Percentiles rank a stretch among this genome's conserved stretches.
These are phyloP conservation scores for Sander vitreus DNA, from an alignment of 2,113 vertebrate genomes.

Conservation along the genomic window DNA sequence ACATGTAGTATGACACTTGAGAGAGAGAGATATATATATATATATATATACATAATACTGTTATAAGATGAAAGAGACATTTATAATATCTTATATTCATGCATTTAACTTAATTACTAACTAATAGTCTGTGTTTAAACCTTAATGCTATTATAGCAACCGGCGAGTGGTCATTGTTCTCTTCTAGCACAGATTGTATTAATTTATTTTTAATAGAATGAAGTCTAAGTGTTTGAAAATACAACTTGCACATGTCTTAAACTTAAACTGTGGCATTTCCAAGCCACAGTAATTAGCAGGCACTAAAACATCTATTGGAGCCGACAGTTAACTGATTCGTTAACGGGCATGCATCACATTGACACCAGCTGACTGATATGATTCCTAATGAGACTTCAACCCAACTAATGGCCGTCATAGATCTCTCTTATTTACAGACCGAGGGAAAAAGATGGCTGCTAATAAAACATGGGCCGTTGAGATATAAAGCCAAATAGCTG, in stretches of 20 bases:
- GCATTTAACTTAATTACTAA: background rate
- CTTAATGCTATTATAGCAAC: conserved; percentile 35
- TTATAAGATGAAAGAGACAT: background rate
- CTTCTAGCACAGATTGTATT: conserved; percentile 43
- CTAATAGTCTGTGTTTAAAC: conserved; percentile 44
- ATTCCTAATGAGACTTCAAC: conserved; percentile 65
- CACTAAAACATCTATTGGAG: conserved; percentile 59
- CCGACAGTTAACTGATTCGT: conserved; percentile 62
- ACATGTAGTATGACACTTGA: too few species aligned
- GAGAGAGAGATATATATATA: too few species aligned
- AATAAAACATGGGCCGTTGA: conserved; percentile 43
- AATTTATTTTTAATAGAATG: conserved; percentile 56
- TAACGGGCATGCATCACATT: conserved; percentile 55
- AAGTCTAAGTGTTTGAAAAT: conserved; percentile 52
- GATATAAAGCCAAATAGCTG: conserved; percentile 59
- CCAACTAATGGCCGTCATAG: conserved; percentile 67
- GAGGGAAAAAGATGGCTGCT: conserved; percentile 35
- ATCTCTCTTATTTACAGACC: conserved; percentile 67
- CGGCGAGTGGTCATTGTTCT: conserved; percentile 63
- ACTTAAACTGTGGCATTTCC: conserved; percentile 40
- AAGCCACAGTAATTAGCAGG: conserved; percentile 66
- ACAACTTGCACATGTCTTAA: conserved; percentile 49
- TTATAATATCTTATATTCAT: background rate
- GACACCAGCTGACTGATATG: conserved; percentile 59
- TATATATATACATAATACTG: background rate